Evolutionary conservation across 1,140 invertebrate species (phyloP), one percentile per base, ranked within the genome.

Genomic region (Zaprionus tsacasi): DNA sequence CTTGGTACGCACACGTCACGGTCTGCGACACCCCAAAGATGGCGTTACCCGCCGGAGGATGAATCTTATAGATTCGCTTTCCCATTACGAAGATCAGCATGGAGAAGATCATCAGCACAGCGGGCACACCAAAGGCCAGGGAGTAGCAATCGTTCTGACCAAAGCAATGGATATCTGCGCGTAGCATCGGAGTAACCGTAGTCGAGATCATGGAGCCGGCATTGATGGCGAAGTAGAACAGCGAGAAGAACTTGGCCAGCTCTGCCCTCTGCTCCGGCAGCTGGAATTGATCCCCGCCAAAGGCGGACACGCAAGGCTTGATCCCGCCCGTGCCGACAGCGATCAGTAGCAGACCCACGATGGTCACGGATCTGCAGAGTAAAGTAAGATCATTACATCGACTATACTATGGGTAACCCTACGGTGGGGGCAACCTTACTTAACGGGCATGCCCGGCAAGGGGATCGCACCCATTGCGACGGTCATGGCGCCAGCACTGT

Each of bases 291-390:
- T 99, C 99, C 0, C 98, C 99, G 17, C 99, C 99, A 93, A 99
- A 99, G 0, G 99, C 97, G 0, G 97, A 95, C 0, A 99, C 98
- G 91, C 98, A 99, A 0, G 99, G 98, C 91, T 99, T 99, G 82
- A 99, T 99, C 3, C 99, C 98, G 8, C 98, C 99, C 0, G 98
- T 98, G 1, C 98, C 98, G 12, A 98, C 64, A 3, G 97, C 97
- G 76, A 99, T 98, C 13, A 98, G 93, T 0, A 96, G 79, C 65
- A 99, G 93, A 0, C 97, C 98, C n/a, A 97, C 8, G 7, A 98
- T 94, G 2, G 96, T 95, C 36, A 97, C 94, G 96, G 94, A 1
- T 94, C 93, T 92, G 45, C 5, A 0, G 69, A 11, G 17, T 45
- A 45, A 17, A 17, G 25, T 17, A 4, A 50, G 8, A 13, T n/a